Percentiles rank a stretch among this genome's conserved stretches.
These are phyloP conservation scores for Recurvirostra avosetta DNA, from an alignment of 2,113 vertebrate genomes.

Conservation along the genomic window DNA sequence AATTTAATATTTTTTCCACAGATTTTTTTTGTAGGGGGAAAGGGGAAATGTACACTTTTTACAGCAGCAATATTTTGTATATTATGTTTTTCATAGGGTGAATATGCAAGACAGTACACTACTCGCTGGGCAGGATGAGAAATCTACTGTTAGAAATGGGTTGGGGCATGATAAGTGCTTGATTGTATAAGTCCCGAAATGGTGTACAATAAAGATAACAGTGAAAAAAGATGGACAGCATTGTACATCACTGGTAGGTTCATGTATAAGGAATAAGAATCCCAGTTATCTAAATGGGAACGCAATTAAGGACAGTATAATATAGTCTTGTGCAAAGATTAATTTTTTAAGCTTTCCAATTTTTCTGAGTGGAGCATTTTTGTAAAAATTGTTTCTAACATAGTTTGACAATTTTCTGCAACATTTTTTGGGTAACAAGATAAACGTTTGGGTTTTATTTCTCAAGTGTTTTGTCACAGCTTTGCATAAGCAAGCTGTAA, in stretches of 20 bases:
- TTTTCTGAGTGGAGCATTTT: conserved; percentile 74
- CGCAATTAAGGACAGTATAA: conserved; percentile 59
- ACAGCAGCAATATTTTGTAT: conserved; percentile 84
- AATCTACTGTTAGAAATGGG: conserved; percentile 52
- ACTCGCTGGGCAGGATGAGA: conserved; percentile 54
- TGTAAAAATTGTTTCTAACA: conserved; percentile 75
- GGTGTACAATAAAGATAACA: conserved; percentile 54
- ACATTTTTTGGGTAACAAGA: conserved; percentile 57
- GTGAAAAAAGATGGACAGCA: conserved; percentile 46
- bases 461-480: conserved; percentile 64
- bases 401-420: conserved; percentile 64
- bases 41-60: conserved; percentile 81
- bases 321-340: conserved; percentile 64
- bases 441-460: conserved; percentile 46
- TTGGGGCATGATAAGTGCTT: conserved; percentile 40
- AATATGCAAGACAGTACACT: conserved; percentile 78
- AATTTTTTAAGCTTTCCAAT: conserved; percentile 70
- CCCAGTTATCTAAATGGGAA: conserved; percentile 58
- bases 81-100: conserved; percentile 76
- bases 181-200: conserved; percentile 44
- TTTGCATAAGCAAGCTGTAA: conserved; percentile 61
- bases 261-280: conserved; percentile 28
- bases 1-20: conserved; percentile 81
- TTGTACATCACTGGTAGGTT: conserved; percentile 16
- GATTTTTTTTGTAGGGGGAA: conserved; percentile 80